Percentiles rank a stretch among this genome's conserved stretches.
These are phyloP conservation scores for Cinclus mexicanus DNA, from an alignment of 2,113 vertebrate species.

Conservation along the genomic window DNA sequence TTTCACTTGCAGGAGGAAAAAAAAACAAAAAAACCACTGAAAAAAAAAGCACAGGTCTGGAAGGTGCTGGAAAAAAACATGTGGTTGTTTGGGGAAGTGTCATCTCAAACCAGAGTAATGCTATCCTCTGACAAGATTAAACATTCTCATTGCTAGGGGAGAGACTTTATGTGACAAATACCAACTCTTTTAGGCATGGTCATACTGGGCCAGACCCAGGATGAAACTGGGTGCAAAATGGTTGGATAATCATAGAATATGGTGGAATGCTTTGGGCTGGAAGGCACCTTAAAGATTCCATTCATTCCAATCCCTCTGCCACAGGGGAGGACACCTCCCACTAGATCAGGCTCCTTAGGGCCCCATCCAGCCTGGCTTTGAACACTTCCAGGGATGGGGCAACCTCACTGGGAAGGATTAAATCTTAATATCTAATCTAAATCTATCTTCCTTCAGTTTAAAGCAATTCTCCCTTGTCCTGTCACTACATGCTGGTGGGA, in stretches of 20 bases:
- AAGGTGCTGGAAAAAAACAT: background rate
- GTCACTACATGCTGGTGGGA: background rate
- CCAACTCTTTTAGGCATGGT: background rate
- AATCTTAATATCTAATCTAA: background rate
- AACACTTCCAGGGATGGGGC: background rate
- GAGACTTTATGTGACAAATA: background rate
- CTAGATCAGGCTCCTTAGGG: background rate
- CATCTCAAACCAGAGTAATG: background rate
- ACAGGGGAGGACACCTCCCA: background rate
- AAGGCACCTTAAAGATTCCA: background rate
- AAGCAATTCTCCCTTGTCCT: background rate
- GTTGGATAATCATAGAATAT: background rate
- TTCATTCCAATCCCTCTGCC: background rate
- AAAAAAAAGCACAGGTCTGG: background rate
- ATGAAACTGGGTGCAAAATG: background rate
- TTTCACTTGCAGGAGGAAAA: background rate
- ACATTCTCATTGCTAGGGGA: background rate
- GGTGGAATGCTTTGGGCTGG: background rate
- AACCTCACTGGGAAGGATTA: background rate
- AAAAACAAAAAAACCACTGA: background rate
- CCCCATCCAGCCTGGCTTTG: background rate
- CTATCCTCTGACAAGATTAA: background rate
- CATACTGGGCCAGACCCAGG: background rate
- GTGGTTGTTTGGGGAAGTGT: background rate
- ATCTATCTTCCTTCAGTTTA: background rate